Percentiles rank a stretch among this genome's conserved stretches.
Evolutionary conservation across 2,888 invertebrate genomes (phyloP).

Genomic region (Chloromyia formosa): DNA sequence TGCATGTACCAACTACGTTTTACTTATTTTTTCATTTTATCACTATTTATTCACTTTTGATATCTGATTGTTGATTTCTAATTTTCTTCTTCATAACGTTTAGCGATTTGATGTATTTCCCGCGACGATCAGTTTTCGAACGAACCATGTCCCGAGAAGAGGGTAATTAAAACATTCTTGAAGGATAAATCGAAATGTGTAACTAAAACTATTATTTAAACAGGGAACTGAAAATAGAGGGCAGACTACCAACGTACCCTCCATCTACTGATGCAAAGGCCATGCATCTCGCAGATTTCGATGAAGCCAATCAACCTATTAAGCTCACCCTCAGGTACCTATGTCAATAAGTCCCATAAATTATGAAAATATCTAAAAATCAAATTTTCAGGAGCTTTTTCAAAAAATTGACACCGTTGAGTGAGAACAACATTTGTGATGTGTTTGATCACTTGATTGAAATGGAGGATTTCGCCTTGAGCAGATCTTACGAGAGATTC

Average conservation of each 20-base stretch:
- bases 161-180: neutral
- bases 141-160: neutral
- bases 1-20: too few species aligned
- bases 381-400: neutral
- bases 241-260: neutral
- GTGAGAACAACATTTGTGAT: constrained; percentile 51
- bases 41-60: too few species aligned
- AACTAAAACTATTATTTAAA: too few species aligned
- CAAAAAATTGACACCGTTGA: constrained; percentile 48
- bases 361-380: neutral
- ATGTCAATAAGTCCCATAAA: neutral
- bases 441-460: constrained; percentile 55
- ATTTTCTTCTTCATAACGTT: too few species aligned
- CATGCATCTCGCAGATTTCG: constrained; percentile 4
- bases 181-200: neutral
- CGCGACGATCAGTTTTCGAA: neutral
- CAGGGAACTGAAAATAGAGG: neutral
- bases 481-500: constrained; percentile 54
- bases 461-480: constrained; percentile 56
- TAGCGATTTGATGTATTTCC: too few species aligned
- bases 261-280: neutral
- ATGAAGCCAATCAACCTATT: constrained; percentile 9
- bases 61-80: too few species aligned
- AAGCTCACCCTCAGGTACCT: neutral
- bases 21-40: too few species aligned